Evolutionary conservation across 2,888 invertebrate species (phyloP).

Genomic region (Gortyna flavago): DNA sequence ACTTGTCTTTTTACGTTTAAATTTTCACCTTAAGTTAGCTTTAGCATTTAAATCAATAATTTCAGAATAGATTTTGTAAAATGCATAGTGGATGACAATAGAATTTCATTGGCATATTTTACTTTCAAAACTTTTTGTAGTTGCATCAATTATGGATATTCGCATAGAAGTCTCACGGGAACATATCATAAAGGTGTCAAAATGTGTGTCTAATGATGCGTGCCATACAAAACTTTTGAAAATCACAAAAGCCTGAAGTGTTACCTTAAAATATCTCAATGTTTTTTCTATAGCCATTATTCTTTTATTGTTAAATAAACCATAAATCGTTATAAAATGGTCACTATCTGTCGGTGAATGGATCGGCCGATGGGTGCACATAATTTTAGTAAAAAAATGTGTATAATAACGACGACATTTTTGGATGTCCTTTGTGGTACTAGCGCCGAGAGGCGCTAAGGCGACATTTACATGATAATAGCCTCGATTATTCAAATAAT

Average conservation of each 20-base stretch:
- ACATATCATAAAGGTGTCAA: conserved; percentile 79
- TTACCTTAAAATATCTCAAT: conserved; percentile 74
- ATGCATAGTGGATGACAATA: not conserved
- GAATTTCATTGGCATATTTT: not conserved
- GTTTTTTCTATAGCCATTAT: conserved; percentile 75
- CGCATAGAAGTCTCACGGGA: conserved; percentile 80
- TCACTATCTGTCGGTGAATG: conserved; percentile 83
- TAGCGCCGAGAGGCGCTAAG: conserved; percentile 87
- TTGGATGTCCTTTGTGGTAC: conserved; percentile 75
- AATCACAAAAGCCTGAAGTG: conserved; percentile 80
- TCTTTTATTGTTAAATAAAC: conserved; percentile 89
- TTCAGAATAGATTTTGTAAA: not conserved
- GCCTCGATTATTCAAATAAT: conserved; percentile 78
- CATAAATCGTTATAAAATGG: conserved; percentile 89
- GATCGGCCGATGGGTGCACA: conserved; percentile 68
- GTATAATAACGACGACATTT: conserved; percentile 80
- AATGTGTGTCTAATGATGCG: conserved; percentile 83
- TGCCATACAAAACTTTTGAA: conserved; percentile 73
- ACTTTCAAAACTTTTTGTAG: conserved; percentile 11
- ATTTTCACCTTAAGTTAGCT: not conserved
- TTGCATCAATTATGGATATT: conserved; percentile 69
- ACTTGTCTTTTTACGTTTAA: not conserved
- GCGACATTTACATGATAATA: conserved; percentile 84
- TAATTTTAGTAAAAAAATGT: conserved; percentile 74
- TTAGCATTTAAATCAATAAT: not conserved